phyloP scores from a whole-genome alignment of 2,888 invertebrate genomes.

The Synergus laeviventris region DNA sequence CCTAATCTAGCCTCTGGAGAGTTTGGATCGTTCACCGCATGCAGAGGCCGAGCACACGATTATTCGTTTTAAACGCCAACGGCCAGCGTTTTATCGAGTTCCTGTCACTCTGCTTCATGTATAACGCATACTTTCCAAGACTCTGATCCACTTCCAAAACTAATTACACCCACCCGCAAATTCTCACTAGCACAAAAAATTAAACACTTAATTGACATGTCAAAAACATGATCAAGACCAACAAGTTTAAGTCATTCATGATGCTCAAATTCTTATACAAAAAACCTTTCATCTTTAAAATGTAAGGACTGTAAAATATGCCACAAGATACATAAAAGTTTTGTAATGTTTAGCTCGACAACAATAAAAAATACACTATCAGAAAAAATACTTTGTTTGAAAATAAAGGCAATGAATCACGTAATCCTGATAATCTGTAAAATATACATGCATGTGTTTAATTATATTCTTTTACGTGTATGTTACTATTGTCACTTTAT shows the following conservation, averaged over 20 bases:
- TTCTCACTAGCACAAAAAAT: background rate
- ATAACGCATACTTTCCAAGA: background rate
- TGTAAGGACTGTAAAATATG: background rate
- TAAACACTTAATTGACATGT: background rate
- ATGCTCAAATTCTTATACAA: too few relatives aligned
- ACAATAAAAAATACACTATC: too few relatives aligned
- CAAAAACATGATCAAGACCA: background rate
- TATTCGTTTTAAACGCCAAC: slow-evolving; percentile 34
- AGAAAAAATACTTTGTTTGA: too few relatives aligned
- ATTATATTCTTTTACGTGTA: too few relatives aligned
- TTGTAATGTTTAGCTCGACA: too few relatives aligned
- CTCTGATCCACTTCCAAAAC: slow-evolving; percentile 20
- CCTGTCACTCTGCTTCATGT: slow-evolving; percentile 20
- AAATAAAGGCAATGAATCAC: background rate
- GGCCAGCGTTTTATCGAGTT: slow-evolving; percentile 27
- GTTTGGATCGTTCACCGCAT: slow-evolving; percentile 27
- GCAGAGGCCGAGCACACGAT: background rate
- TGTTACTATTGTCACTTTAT: too few relatives aligned
- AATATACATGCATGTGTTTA: too few relatives aligned
- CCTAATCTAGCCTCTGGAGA: slow-evolving; percentile 31
- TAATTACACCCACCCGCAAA: background rate
- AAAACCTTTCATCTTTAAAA: too few relatives aligned
- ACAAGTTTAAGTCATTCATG: too few relatives aligned
- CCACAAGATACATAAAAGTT: background rate
- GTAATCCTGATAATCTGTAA: too few relatives aligned